Conservation (phyloP, 2,888 invertebrate species). For the Apodemia zela region DNA sequence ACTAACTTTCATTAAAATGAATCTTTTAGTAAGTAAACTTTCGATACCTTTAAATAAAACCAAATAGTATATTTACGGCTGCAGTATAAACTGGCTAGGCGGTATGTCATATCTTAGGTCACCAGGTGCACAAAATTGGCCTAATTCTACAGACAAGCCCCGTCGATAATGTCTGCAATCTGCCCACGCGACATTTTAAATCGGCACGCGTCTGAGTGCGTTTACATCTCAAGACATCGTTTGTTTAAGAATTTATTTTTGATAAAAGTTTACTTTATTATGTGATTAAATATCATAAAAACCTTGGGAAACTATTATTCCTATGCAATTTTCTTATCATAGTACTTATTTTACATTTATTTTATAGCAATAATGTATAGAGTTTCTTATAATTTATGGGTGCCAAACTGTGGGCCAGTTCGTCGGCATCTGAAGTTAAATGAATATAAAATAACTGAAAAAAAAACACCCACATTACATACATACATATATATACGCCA, state of each 20-base stretch:
- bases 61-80: conserved; percentile 1
- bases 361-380: too few relatives aligned
- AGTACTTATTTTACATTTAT: too few relatives aligned
- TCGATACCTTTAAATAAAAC: neutral
- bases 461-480: too few relatives aligned
- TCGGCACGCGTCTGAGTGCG: conserved; percentile 32
- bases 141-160: conserved; percentile 39
- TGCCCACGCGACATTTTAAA: conserved; percentile 43
- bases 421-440: too few relatives aligned
- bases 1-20: neutral
- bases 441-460: too few relatives aligned
- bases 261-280: too few relatives aligned
- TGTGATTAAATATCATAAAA: too few relatives aligned
- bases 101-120: conserved; percentile 22
- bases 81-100: conserved; percentile 25
- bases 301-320: too few relatives aligned
- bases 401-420: too few relatives aligned
- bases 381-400: too few relatives aligned
- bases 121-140: conserved; percentile 35
- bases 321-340: too few relatives aligned
- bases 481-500: too few relatives aligned
- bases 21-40: neutral
- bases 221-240: conserved; percentile 27
- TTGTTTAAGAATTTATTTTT: neutral
- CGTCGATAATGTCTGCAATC: conserved; percentile 44